Conservation (phyloP, 2,797 vertebrate species). For the Synaphobranchus kaupii region DNA sequence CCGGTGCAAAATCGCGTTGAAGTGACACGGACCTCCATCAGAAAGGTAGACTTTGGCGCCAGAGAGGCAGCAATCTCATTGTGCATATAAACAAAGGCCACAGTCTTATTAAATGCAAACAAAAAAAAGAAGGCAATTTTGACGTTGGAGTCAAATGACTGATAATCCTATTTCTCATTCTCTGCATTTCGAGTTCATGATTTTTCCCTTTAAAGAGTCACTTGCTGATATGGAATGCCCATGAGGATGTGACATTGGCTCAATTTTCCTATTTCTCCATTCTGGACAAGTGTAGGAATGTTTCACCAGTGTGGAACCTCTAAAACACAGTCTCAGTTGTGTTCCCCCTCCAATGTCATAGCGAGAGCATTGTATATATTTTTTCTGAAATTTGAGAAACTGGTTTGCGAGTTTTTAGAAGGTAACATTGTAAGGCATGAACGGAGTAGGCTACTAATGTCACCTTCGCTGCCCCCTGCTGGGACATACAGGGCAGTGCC, state of each 20-base stretch:
- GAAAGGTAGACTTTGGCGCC: no score
- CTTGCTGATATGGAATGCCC: background rate
- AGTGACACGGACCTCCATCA: no score
- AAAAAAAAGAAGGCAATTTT: no score
- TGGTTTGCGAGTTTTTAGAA: background rate
- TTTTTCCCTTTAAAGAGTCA: background rate
- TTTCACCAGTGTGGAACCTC: background rate
- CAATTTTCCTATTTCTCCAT: background rate
- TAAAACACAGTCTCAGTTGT: background rate
- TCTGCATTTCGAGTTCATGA: no score
- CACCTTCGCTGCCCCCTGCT: background rate
- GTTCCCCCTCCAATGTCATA: background rate
- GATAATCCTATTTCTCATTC: no score
- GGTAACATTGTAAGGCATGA: background rate
- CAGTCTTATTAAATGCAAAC: no score
- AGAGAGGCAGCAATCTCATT: no score
- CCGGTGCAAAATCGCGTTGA: no score
- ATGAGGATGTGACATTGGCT: background rate
- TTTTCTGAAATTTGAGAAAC: background rate
- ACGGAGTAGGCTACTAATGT: background rate
- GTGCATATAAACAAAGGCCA: no score
- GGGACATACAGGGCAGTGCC: slow-evolving; percentile 55
- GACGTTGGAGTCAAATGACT: no score
- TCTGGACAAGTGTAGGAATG: background rate
- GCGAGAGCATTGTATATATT: background rate